These are phyloP conservation scores for Steromphala cineraria DNA, from an alignment of 2,888 invertebrate genomes.

Conservation along the genomic window DNA sequence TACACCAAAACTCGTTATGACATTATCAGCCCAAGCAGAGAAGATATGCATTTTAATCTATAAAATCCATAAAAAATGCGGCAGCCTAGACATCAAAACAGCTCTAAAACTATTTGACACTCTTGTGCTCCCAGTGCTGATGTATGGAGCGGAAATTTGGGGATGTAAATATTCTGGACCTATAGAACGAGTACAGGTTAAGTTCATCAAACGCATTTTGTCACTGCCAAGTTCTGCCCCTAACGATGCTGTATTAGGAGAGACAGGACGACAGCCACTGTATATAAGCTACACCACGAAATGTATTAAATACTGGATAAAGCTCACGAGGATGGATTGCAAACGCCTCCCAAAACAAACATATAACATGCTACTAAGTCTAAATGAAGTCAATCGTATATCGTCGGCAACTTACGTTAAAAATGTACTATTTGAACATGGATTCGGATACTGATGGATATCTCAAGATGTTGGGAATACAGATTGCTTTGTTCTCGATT, in stretches of 20 bases:
- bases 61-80: neutral
- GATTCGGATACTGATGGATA: too few relatives aligned
- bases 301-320: too few relatives aligned
- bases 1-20: neutral
- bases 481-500: too few relatives aligned
- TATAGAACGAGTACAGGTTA: neutral
- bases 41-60: neutral
- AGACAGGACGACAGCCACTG: neutral
- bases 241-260: slow-evolving; percentile 1
- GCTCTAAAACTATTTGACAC: neutral
- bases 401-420: too few relatives aligned
- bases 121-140: neutral
- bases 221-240: neutral
- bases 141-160: neutral
- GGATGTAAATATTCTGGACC: neutral
- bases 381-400: too few relatives aligned
- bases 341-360: too few relatives aligned
- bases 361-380: too few relatives aligned
- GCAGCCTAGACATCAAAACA: neutral
- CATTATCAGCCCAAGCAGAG: slow-evolving; percentile 16
- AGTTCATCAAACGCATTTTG: neutral
- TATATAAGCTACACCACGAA: neutral
- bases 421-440: too few relatives aligned
- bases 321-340: too few relatives aligned
- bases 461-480: too few relatives aligned